Evolutionary conservation across 2,113 vertebrate species (phyloP).

Genomic region (Xiphophorus maculatus): DNA sequence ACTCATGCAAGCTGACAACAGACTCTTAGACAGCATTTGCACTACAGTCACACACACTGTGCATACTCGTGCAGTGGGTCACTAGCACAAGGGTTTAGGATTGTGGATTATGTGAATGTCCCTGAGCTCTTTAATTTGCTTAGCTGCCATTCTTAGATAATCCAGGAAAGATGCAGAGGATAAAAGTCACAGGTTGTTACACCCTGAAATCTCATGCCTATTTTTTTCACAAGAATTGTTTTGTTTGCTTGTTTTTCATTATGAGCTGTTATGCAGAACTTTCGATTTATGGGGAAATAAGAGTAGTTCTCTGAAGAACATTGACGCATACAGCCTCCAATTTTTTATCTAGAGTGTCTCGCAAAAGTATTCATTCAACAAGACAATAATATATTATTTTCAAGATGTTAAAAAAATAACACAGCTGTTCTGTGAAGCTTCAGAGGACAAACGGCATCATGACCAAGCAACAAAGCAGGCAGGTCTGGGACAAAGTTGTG

Average conservation of each 20-base stretch:
- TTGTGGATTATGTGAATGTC: constrained; percentile 56
- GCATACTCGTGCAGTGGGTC: constrained; percentile 32
- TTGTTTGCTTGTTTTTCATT: background rate
- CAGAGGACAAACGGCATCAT: background rate
- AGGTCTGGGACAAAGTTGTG: no score
- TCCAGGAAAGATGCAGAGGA: constrained; percentile 58
- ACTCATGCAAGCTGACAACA: constrained; percentile 25
- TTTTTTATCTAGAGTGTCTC: background rate
- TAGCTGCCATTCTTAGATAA: constrained; percentile 61
- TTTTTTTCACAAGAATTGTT: constrained; percentile 2
- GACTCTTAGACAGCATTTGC: constrained; percentile 12
- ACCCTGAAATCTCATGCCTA: constrained; percentile 27
- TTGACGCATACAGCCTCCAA: constrained; percentile 16
- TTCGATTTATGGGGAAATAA: background rate
- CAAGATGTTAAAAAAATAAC: no score
- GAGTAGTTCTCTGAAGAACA: constrained; percentile 24
- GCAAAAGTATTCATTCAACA: no score
- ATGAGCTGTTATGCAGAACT: background rate
- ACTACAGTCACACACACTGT: constrained; percentile 6
- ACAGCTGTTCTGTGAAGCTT: background rate
- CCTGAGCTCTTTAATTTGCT: constrained; percentile 64
- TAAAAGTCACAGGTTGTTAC: constrained; percentile 51
- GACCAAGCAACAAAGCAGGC: background rate
- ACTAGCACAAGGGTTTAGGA: constrained; percentile 47
- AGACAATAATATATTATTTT: no score